Evolutionary conservation across 2,113 vertebrate genomes (phyloP).

Genomic region (Maccullochella peelii): DNA sequence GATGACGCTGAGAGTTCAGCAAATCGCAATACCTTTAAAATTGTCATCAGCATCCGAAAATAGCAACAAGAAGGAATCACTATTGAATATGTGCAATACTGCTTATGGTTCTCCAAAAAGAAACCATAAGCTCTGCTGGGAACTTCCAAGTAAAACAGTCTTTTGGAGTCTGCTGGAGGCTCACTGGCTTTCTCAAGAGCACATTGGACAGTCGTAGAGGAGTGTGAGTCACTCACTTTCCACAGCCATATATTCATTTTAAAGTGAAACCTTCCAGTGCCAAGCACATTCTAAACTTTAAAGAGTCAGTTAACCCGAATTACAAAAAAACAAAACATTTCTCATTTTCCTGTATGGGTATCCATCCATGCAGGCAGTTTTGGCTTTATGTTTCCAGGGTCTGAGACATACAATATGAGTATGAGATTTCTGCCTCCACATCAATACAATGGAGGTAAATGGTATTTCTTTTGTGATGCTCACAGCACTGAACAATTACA

Average conservation of each 20-base stretch:
- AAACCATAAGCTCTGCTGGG: not conserved
- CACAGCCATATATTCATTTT: no score
- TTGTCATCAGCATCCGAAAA: not conserved
- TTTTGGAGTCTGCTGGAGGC: no score
- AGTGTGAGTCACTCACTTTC: no score
- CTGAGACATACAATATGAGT: not conserved
- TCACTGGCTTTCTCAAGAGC: no score
- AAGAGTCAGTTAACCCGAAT: no score
- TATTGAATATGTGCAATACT: not conserved
- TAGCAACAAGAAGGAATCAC: not conserved
- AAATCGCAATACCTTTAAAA: not conserved
- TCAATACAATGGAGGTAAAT: no score
- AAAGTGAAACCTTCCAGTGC: no score
- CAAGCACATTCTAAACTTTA: no score
- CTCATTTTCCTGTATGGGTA: not conserved
- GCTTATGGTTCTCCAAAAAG: not conserved
- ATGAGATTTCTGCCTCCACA: no score
- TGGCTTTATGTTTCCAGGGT: not conserved
- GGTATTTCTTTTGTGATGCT: not conserved
- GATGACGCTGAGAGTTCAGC: not conserved
- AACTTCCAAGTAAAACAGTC: not conserved
- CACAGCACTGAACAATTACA: not conserved
- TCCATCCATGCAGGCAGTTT: not conserved
- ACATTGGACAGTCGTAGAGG: no score
- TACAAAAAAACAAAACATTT: no score